These are phyloP conservation scores for Siniperca knerii DNA, from an alignment of 2,113 vertebrate species.

Conservation along the genomic window DNA sequence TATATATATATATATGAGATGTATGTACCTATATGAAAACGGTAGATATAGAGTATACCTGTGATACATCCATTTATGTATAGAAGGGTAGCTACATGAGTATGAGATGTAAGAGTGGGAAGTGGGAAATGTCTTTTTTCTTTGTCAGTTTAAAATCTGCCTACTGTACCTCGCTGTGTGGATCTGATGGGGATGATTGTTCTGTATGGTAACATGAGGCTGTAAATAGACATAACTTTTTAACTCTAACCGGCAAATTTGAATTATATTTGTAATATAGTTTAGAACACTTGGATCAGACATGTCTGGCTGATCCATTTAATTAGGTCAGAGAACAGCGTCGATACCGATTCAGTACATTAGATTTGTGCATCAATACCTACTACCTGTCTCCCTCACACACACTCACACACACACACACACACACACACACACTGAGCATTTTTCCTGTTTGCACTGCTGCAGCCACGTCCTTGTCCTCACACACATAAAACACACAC, in stretches of 20 bases:
- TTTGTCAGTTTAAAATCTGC: too few species aligned
- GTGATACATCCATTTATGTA: background rate
- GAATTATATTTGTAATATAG: background rate
- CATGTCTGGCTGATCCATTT: slow-evolving; percentile 15
- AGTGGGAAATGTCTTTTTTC: too few species aligned
- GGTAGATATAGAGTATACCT: background rate
- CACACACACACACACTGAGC: slow-evolving; percentile 8
- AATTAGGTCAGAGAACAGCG: slow-evolving; percentile 32
- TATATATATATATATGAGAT: too few species aligned
- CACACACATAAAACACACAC: slow-evolving; percentile 13
- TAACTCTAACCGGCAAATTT: background rate
- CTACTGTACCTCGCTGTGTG: too few species aligned
- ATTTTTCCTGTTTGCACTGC: slow-evolving; percentile 1
- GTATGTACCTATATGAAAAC: background rate
- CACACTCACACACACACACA: slow-evolving; percentile 3
- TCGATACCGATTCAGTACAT: slow-evolving; percentile 14
- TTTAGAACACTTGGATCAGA: background rate
- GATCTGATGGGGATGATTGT: too few species aligned
- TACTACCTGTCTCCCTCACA: background rate
- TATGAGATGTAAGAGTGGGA: too few species aligned
- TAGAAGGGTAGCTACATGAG: background rate
- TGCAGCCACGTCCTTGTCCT: slow-evolving; percentile 44
- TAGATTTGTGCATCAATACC: slow-evolving; percentile 40
- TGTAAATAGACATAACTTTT: background rate
- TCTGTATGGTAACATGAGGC: background rate